phyloP scores from a whole-genome alignment of 2,888 invertebrate species.

The Agonopterix alstromeriana region DNA sequence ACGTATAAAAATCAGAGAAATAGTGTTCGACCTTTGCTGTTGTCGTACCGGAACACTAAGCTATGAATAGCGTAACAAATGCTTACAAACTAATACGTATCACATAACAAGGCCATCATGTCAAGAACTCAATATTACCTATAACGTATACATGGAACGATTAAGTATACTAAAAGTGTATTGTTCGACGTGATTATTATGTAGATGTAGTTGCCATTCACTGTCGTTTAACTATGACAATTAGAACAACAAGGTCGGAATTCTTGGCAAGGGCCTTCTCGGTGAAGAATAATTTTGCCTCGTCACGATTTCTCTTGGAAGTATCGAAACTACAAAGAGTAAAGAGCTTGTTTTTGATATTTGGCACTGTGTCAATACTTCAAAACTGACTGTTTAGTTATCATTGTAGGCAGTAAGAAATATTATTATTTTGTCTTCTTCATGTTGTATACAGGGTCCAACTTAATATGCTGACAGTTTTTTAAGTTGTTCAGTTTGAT shows the following conservation, averaged over 20 bases:
- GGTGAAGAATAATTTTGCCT: not conserved
- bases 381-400: not conserved
- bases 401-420: too few relatives aligned
- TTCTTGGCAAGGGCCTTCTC: conserved; percentile 17
- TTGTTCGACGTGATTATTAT: conserved; percentile 42
- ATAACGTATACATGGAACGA: not conserved
- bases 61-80: too few relatives aligned
- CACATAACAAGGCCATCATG: conserved; percentile 2
- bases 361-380: not conserved
- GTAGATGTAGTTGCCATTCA: conserved; percentile 45
- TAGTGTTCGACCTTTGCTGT: too few relatives aligned
- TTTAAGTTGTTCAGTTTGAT: too few relatives aligned
- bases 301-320: conserved; percentile 1
- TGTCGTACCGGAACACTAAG: too few relatives aligned
- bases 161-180: conserved; percentile 15
- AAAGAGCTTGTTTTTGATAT: not conserved
- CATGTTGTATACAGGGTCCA: too few relatives aligned
- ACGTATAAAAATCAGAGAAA: too few relatives aligned
- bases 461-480: too few relatives aligned
- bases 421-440: not conserved
- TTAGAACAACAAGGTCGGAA: conserved; percentile 43
- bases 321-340: not conserved
- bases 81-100: not conserved
- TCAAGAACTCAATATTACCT: not conserved
- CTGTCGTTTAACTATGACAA: conserved; percentile 36